Percentiles rank a stretch among this genome's conserved stretches.
These are phyloP conservation scores for Monomorium pharaonis DNA, from an alignment of 1,140 invertebrate genomes.

Conservation along the genomic window DNA sequence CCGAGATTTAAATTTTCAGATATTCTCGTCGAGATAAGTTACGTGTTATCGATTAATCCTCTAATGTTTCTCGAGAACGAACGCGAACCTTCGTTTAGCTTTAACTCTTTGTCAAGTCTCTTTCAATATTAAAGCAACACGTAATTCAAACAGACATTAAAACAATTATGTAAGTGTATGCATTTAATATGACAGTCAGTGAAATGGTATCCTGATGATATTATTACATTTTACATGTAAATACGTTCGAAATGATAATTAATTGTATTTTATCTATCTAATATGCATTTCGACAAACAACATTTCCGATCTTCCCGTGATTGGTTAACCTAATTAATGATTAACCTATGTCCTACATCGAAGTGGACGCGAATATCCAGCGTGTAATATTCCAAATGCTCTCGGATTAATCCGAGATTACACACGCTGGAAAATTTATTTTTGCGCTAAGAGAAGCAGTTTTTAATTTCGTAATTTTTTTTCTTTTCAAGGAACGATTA, in stretches of 20 bases:
- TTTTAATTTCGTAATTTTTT: too few species aligned
- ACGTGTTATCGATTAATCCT: conserved; percentile 3
- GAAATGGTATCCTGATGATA: not conserved
- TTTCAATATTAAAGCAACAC: not conserved
- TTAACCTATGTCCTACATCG: not conserved
- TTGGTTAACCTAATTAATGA: not conserved
- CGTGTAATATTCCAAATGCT: not conserved
- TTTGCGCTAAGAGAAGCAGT: too few species aligned
- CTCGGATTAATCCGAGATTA: not conserved
- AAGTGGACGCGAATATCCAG: not conserved
- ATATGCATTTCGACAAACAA: not conserved
- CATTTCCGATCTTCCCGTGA: not conserved
- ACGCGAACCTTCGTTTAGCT: not conserved
- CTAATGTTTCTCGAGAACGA: not conserved
- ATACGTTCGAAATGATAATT: not conserved
- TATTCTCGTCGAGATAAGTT: conserved; percentile 11
- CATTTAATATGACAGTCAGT: not conserved
- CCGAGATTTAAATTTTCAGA: conserved; percentile 16
- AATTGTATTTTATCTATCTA: not conserved
- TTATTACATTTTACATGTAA: not conserved
- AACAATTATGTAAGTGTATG: not conserved
- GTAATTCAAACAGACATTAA: not conserved
- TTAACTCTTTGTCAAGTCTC: not conserved
- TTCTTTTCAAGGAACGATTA: too few species aligned
- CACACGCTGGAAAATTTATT: too few species aligned